Base-by-base conservation (phyloP, 2,113 vertebrate species). In the Chascanopsetta lugubris region DNA sequence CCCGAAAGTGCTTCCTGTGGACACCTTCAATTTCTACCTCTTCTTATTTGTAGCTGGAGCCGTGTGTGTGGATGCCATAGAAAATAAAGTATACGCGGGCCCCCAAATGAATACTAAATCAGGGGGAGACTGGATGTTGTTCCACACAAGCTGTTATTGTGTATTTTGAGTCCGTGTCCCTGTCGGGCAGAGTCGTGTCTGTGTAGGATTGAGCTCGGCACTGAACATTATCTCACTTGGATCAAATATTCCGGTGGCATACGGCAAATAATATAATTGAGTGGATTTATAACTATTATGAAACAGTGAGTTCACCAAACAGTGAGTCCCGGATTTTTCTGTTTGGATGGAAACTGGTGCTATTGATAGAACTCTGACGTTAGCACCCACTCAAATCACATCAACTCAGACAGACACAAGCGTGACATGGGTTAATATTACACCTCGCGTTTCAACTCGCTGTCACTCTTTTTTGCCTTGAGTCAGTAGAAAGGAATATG, bases 1-100 rank as follows among this genome's bases (percentile, higher is more conserved):
- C 20, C 15, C 10, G 25, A 67, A 58, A 60, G 64, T 56, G 53
- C 22, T 2, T n/a, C 15, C 5, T 38, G 7, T 67, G 57, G 75
- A 62, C 55, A 77, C 51, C 34, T 29, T 79, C 60, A 72, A 61
- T 75, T 62, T 50, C 13, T 32, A 42, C 32, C 32, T 34, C 61
- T 51, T 30, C 12, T 48, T 54, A 5, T 42, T 13, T 58, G 61
- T 25, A 27, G 5, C 22, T 54, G 38, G 26, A 68, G 47, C 38
- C n/a, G n/a, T 54, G 36, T 74, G 27, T n/a, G 20, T 21, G 3
- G 2, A 9, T 51, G 22, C 51, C 36, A 43, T 13, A 56, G 57
- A 64, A 71, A 69, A 78, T 34, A 18, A 6, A 5, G 36, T 38
- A 15, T 34, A 4, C 36, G 27, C 15, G n/a, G n/a, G n/a, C n/a